Evolutionary conservation across 2,888 invertebrate genomes (phyloP).

Genomic region (Drosophila lacicola): DNA sequence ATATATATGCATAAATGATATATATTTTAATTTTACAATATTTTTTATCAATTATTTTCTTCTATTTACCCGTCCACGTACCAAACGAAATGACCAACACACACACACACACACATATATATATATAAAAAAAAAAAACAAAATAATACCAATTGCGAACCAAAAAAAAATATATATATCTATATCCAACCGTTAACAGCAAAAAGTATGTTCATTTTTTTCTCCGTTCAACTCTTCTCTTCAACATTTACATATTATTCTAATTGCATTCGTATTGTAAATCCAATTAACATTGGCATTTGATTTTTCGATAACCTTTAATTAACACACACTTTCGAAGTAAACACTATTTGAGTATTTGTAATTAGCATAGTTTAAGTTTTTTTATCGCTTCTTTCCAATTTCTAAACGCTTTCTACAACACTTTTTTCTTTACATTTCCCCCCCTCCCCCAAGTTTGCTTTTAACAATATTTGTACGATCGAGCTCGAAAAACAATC

Average conservation of each 20-base stretch:
- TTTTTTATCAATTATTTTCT: constrained; percentile 69
- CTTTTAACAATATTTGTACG: background rate
- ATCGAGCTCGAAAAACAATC: background rate
- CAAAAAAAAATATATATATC: constrained; percentile 5
- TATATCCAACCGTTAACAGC: constrained; percentile 62
- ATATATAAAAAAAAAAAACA: background rate
- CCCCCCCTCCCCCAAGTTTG: background rate
- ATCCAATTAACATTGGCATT: constrained; percentile 43
- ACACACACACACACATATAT: constrained; percentile 13
- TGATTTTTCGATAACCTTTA: constrained; percentile 9
- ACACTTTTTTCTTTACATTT: constrained; percentile 2
- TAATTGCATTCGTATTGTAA: constrained; percentile 38
- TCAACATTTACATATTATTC: constrained; percentile 23
- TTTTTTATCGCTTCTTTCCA: background rate
- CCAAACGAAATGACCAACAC: constrained; percentile 54
- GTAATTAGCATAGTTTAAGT: background rate
- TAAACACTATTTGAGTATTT: constrained; percentile 7
- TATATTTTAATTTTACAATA: constrained; percentile 63
- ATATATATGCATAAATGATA: constrained; percentile 23
- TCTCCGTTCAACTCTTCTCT: constrained; percentile 36
- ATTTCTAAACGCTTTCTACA: constrained; percentile 21
- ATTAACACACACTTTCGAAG: constrained; percentile 16
- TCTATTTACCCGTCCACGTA: constrained; percentile 68
- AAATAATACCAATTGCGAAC: constrained; percentile 8
- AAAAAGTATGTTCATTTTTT: constrained; percentile 73